These are phyloP conservation scores for Pseudoatta argentina DNA, from an alignment of 1,140 invertebrate species.

Conservation along the genomic window DNA sequence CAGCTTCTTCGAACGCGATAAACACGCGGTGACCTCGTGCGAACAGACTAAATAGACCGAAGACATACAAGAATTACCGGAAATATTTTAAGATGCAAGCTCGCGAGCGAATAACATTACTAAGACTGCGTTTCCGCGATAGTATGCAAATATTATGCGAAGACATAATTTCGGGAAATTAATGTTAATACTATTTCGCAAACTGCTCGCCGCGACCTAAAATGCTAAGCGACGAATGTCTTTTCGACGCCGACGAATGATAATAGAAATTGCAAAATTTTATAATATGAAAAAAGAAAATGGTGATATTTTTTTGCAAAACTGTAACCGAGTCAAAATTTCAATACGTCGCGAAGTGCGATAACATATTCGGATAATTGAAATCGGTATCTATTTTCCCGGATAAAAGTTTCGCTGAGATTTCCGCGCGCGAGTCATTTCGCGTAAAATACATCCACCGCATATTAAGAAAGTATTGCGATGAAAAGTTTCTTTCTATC, in stretches of 20 bases:
- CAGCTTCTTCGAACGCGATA: slow-evolving; percentile 10
- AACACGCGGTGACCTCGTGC: slow-evolving; percentile 5
- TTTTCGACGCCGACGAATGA: slow-evolving; percentile 9
- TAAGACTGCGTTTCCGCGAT: slow-evolving; percentile 30
- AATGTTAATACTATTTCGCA: slow-evolving; percentile 40
- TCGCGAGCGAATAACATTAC: slow-evolving; percentile 23
- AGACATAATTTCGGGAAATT: slow-evolving; percentile 50
- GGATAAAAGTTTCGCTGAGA: slow-evolving; percentile 19
- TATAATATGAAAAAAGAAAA: background rate
- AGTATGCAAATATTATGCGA: slow-evolving; percentile 54
- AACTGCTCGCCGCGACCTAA: slow-evolving; percentile 31
- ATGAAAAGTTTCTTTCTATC: slow-evolving; percentile 32
- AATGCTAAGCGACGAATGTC: slow-evolving; percentile 33
- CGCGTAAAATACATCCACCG: background rate
- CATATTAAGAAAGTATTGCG: slow-evolving; percentile 48
- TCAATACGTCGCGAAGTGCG: background rate
- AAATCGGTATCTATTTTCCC: slow-evolving; percentile 24
- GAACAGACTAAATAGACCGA: slow-evolving; percentile 3
- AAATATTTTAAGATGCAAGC: slow-evolving; percentile 33
- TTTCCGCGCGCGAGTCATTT: background rate
- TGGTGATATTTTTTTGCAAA: background rate
- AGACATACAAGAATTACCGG: slow-evolving; percentile 15
- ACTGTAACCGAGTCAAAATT: background rate
- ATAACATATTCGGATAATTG: slow-evolving; percentile 30
- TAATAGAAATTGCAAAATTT: slow-evolving; percentile 24